phyloP scores from a whole-genome alignment of 2,113 vertebrate genomes.

The Otocyon megalotis region DNA sequence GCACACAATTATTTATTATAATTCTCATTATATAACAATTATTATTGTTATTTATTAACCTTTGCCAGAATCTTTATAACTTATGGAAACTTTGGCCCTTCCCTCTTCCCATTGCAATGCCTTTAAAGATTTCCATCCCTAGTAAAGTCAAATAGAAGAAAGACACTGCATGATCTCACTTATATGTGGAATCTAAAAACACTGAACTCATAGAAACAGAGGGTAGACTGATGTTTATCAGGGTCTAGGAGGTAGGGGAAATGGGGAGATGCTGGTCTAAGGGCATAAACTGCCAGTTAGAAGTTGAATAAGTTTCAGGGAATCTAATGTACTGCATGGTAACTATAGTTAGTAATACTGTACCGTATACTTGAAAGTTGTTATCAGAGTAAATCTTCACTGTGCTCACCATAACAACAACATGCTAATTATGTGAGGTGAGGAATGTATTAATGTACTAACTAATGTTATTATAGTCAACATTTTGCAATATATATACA shows the following conservation, averaged over 20 bases:
- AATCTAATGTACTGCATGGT: too few relatives aligned
- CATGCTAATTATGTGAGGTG: background rate
- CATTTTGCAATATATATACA: background rate
- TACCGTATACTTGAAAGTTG: background rate
- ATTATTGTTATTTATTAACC: background rate
- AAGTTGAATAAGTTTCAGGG: background rate
- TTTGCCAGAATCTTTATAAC: background rate
- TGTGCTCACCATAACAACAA: background rate
- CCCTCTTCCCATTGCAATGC: background rate
- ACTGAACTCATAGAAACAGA: background rate
- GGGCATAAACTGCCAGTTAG: background rate
- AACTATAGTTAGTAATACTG: background rate
- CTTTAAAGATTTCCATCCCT: conserved; percentile 36
- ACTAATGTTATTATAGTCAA: too few relatives aligned
- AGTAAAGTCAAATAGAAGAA: background rate
- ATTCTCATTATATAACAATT: background rate
- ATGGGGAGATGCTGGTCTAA: background rate
- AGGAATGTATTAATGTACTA: background rate
- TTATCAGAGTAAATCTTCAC: background rate
- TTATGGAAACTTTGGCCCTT: background rate
- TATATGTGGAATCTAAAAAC: background rate
- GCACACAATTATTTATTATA: background rate
- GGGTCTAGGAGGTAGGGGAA: too few relatives aligned
- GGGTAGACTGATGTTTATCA: background rate
- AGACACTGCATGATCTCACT: background rate